Percentiles rank a stretch among this genome's conserved stretches.
phyloP scores from a whole-genome alignment of 1,140 invertebrate species.

The Sitodiplosis mosellana region DNA sequence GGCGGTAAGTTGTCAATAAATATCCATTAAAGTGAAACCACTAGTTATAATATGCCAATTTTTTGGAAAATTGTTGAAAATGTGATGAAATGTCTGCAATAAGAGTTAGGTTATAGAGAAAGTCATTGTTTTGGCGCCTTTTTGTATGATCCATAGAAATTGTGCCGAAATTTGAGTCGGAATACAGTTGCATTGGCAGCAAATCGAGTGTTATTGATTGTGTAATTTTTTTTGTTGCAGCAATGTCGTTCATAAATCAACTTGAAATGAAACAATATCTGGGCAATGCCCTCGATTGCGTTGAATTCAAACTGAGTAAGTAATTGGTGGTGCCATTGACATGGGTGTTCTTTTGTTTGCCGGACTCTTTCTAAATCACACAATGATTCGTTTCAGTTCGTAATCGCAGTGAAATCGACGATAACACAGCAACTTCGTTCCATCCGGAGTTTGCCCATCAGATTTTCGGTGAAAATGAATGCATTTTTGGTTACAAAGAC shows the following conservation, averaged over 20 bases:
- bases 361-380: not conserved
- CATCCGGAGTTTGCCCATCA: slow-evolving; percentile 84
- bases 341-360: slow-evolving; percentile 5
- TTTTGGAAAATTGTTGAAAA: too few species aligned
- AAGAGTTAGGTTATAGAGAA: too few species aligned
- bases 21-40: too few species aligned
- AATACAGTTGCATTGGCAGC: too few species aligned
- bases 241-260: not conserved
- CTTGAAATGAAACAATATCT: slow-evolving; percentile 33
- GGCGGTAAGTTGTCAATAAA: too few species aligned
- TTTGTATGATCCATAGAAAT: too few species aligned
- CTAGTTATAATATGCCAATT: too few species aligned
- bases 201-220: not conserved
- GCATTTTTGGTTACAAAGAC: slow-evolving; percentile 83
- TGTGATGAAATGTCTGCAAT: too few species aligned
- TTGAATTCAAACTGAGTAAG: slow-evolving; percentile 62
- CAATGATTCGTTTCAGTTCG: slow-evolving; percentile 33
- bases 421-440: slow-evolving; percentile 46
- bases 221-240: not conserved
- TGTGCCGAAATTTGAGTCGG: too few species aligned
- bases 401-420: slow-evolving; percentile 44
- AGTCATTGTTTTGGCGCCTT: too few species aligned
- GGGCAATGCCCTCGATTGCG: slow-evolving; percentile 47
- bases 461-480: slow-evolving; percentile 83
- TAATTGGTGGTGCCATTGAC: not conserved